Evolutionary conservation across 1,140 invertebrate genomes (phyloP).

Genomic region (Pseudomyrmex cubaensis): DNA sequence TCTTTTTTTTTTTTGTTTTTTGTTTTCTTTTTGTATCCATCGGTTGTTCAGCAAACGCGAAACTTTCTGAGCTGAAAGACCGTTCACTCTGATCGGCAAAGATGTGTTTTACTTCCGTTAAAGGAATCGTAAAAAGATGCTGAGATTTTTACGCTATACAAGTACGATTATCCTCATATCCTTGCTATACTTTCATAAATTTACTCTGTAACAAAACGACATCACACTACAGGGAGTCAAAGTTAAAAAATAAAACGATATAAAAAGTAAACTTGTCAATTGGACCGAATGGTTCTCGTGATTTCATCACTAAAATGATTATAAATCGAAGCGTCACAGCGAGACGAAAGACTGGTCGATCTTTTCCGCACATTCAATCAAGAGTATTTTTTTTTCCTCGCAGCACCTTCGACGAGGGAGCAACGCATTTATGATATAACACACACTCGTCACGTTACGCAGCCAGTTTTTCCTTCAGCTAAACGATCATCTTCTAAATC

Average conservation of each 20-base stretch:
- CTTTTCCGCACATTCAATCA: constrained; percentile 1
- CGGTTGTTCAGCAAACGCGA: constrained; percentile 29
- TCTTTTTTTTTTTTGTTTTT: neutral
- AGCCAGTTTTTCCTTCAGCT: neutral
- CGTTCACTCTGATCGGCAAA: constrained; percentile 54
- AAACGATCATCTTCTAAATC: neutral
- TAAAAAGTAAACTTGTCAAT: no score
- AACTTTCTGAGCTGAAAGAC: constrained; percentile 27
- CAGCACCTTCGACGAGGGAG: constrained; percentile 16
- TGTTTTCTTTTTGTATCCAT: constrained; percentile 5
- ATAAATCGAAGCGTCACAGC: constrained; percentile 6
- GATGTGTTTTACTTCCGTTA: constrained; percentile 13
- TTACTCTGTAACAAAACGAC: no score
- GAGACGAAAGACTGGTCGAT: neutral
- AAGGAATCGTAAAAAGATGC: constrained; percentile 33
- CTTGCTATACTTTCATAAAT: constrained; percentile 29
- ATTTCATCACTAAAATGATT: no score
- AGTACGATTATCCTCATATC: constrained; percentile 30
- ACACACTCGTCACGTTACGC: neutral
- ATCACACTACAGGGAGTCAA: no score
- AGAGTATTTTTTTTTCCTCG: constrained; percentile 12
- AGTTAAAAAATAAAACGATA: no score
- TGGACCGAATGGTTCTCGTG: no score
- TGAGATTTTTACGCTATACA: constrained; percentile 41
- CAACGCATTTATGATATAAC: neutral